phyloP scores from a whole-genome alignment of 2,888 invertebrate species.

The Cheilosia vernalis region DNA sequence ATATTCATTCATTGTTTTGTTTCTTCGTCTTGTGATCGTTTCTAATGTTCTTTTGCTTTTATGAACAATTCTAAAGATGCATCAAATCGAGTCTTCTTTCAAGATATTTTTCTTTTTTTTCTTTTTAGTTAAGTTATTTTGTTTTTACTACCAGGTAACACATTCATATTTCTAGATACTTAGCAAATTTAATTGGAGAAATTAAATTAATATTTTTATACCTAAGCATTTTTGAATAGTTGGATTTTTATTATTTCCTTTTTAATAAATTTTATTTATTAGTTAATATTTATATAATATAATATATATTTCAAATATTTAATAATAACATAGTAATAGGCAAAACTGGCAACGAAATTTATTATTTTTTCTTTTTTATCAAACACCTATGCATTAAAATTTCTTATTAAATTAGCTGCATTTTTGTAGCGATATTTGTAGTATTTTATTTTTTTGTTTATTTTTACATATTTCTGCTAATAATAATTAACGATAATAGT shows the following conservation, averaged over 20 bases:
- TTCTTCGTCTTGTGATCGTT: constrained; percentile 34
- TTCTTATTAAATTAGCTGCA: constrained; percentile 64
- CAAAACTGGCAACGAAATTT: constrained; percentile 83
- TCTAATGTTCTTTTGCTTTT: constrained; percentile 8
- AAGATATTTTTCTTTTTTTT: constrained; percentile 30
- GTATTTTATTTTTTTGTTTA: constrained; percentile 42
- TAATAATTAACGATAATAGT: constrained; percentile 70
- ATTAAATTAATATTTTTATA: constrained; percentile 65
- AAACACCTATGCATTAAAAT: constrained; percentile 68
- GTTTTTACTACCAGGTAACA: constrained; percentile 72
- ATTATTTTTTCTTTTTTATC: constrained; percentile 73
- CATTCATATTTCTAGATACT: constrained; percentile 67
- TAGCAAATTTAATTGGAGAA: constrained; percentile 59
- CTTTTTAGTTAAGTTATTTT: constrained; percentile 25
- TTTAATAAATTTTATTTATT: constrained; percentile 73
- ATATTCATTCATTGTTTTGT: constrained; percentile 47
- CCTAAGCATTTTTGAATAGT: constrained; percentile 71
- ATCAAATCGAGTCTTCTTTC: constrained; percentile 54
- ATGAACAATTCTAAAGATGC: constrained; percentile 50
- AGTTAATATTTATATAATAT: constrained; percentile 72
- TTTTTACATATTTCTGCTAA: constrained; percentile 67
- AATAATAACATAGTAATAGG: constrained; percentile 83
- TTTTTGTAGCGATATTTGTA: constrained; percentile 63
- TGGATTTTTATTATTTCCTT: constrained; percentile 37
- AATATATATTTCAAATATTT: constrained; percentile 79